Evolutionary conservation across 1,140 invertebrate genomes (phyloP), one percentile per base, ranked within the genome.

Genomic region (Colletes gigas): DNA sequence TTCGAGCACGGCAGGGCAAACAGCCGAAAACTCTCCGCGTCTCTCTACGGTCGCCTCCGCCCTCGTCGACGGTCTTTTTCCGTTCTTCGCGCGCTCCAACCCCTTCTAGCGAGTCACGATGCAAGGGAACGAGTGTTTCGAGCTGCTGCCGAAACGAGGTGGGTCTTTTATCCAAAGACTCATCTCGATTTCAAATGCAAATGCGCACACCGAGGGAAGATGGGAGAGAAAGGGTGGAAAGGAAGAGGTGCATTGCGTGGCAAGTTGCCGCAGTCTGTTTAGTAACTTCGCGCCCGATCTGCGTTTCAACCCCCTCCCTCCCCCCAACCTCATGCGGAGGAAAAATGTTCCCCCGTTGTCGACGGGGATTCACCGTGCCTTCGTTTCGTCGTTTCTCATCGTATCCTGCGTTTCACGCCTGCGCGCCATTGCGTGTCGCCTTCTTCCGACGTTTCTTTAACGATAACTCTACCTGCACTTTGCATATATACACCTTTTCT

Each of bases 151-250:
- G 66, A 57, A 66, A 78, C 59, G 54, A 54, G 63, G 19, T 39
- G 41, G 30, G 21, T 55, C 86, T 88, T 90, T 89, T 88, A 89
- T 88, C 78, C 82, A 80, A 88, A 76, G 83, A 78, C 86, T 91
- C 88, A 88, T 90, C 88, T 86, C 88, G 91, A 91, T 91, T 91
- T 91, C 88, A 90, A 91, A 91, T 92, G 91, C 90, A 91, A 92
- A 91, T 91, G 89, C 84, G 84, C 69, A 78, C 65, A 67, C 81
- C 78, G 71, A 86, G 83, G 79, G 81, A 81, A 84, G 83, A 83
- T 44, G 59, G 72, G 62, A 55, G 70, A 54, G 66, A 83, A 76
- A 54, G 41, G 19, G 57, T 47, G 72, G 74, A 78, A 55, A n/a
- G 65, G n/a, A 74, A 57, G 30, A 30, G 55, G 47, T 19, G 62